Base-by-base conservation (phyloP, 2,797 vertebrate species). In the Poecilia picta region DNA sequence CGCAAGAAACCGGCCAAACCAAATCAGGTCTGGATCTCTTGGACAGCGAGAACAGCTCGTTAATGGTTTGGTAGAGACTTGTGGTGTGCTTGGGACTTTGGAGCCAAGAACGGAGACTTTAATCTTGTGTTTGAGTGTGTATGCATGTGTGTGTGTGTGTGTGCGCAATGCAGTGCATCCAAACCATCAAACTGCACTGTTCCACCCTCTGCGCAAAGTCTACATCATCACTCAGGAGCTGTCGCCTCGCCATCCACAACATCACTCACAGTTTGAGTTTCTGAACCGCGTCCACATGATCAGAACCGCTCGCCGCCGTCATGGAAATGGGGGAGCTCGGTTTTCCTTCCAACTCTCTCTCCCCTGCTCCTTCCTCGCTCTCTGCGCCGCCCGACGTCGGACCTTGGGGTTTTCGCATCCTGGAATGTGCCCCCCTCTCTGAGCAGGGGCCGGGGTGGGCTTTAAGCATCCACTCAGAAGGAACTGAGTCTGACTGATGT, bases 21-120 rank as follows among this genome's bases (percentile, higher is more conserved):
- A 81, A 82, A 90, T 87, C 86, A 87, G 90, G 88, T 91, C 88
- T 92, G 88, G 88, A 91, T 85, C 79, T 91, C 84, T 93, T 90
- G 93, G 89, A 92, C 76, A 85, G 88, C 87, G 86, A 78, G 68
- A 93, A 92, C 76, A 84, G 90, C 87, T 94, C 89, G 90, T 92
- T 94, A 92, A 93, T 93, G 90, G 91, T 87, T 90, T 91, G 91
- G 90, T 93, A 81, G 85, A 91, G 93, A 92, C 92, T 51, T 93
- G 91, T 90, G 94, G 94, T 83, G 49, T 51, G 49, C 20, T 20
- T 41, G 91, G 81, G 83, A 86, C 89, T 83, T 23, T 43, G 1
- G 31, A 31, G 93, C 90, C 90, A 94, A 83, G 36, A 80, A 78
- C 77, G 77, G 80, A 91, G 89, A 86, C 83, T 89, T 87, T 74